Evolutionary conservation across 2,113 vertebrate genomes (phyloP).

Genomic region (Coryphaenoides rupestris): DNA sequence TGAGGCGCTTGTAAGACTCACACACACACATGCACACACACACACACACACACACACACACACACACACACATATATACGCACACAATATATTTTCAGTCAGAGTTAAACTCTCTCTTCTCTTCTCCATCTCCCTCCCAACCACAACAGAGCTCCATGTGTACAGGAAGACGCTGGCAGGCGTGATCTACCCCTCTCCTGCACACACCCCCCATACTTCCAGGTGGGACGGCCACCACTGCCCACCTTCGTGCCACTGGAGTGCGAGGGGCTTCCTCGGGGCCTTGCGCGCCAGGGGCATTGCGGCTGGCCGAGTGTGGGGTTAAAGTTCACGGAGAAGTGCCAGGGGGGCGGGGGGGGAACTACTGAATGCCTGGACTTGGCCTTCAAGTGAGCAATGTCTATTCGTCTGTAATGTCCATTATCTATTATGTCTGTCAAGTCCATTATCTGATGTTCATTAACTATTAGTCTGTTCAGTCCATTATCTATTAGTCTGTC

Average conservation of each 20-base stretch:
- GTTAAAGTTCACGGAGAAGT: constrained; percentile 99
- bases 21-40: neutral
- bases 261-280: constrained; percentile 95
- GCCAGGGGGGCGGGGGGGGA: too few relatives aligned
- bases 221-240: constrained; percentile 93
- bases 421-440: neutral
- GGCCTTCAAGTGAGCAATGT: constrained; percentile 89
- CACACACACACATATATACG: constrained; percentile 14
- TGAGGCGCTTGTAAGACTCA: constrained; percentile 86
- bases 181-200: constrained; percentile 98
- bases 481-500: too few relatives aligned
- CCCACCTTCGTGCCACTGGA: constrained; percentile 98
- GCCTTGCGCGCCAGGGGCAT: constrained; percentile 95
- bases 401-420: too few relatives aligned
- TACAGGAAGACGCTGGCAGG: constrained; percentile 96
- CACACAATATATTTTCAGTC: neutral
- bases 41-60: neutral
- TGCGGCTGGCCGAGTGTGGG: constrained; percentile 93
- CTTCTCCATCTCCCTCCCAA: neutral
- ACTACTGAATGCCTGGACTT: constrained; percentile 94
- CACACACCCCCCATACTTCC: constrained; percentile 94
- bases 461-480: too few relatives aligned
- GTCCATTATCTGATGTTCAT: neutral
- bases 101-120: neutral
- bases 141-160: constrained; percentile 84